A percentile compares a stretch with the other conserved stretches of the same genome.
Conservation (phyloP, 2,888 invertebrate species). For the Hydrotaea diabolus region DNA sequence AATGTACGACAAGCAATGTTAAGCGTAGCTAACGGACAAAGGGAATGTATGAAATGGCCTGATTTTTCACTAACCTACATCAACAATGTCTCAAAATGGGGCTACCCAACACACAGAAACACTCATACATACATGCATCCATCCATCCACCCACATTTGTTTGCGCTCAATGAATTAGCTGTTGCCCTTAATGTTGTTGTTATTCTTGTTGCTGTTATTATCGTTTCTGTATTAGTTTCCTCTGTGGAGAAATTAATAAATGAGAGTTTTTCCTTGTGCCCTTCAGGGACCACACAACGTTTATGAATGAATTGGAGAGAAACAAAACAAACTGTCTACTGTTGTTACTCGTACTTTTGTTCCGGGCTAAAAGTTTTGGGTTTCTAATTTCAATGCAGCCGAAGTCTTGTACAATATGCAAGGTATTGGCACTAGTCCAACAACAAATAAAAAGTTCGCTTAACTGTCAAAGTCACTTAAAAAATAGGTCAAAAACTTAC, state of each 20-base stretch:
- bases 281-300: not conserved
- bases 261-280: constrained; percentile 14
- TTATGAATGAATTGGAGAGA: constrained; percentile 16
- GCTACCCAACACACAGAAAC: not conserved
- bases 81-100: constrained; percentile 72
- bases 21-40: constrained; percentile 16
- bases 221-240: not conserved
- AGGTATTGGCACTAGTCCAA: too few species aligned
- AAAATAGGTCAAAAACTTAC: too few species aligned
- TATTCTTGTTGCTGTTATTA: constrained; percentile 14
- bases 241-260: not conserved
- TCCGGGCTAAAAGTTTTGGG: not conserved
- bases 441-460: too few species aligned
- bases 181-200: constrained; percentile 18
- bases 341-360: too few species aligned
- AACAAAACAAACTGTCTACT: not conserved
- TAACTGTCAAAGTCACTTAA: too few species aligned
- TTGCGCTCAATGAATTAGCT: constrained; percentile 51
- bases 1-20: constrained; percentile 6
- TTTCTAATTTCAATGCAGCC: not conserved
- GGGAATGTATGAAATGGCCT: constrained; percentile 53
- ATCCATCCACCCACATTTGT: not conserved
- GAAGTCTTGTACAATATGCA: not conserved
- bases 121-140: not conserved
- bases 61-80: constrained; percentile 77